Base-by-base conservation (phyloP, 2,113 vertebrate species). In the Thymallus thymallus region DNA sequence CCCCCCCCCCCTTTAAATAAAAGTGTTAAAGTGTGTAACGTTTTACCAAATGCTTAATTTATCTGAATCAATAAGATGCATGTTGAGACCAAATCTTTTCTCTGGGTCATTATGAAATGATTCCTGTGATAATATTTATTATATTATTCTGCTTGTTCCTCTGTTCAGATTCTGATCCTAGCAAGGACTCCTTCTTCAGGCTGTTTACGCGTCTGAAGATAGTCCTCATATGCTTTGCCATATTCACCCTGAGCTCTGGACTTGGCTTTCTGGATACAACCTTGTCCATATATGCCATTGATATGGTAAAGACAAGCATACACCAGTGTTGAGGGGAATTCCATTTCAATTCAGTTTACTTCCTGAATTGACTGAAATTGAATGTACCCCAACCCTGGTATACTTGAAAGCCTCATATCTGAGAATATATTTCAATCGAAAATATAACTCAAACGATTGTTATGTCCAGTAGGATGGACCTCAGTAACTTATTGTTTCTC, bases 211-310 rank as follows among this genome's bases (percentile, higher is more conserved):
- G 92, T 3, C 88, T 89, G 0, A 96, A 97, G 91, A 80, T 98
- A 2, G 3, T 93, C 12, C 16, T 98, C 5, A 88, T 98, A 58
- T 93, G 94, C 85, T 87, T 95, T 13, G 81, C 86, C 63, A 82
- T 96, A 66, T 94, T 94, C 88, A 95, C 95, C 0, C 56, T 96
- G 0, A 98, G 96, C 73, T 84, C 94, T 0, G 94, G 95, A 69
- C 51, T 99, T 41, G 94, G 94, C 46, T 98, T 98, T 89, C 87
- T 98, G 56, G 97, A 98, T 74, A 94, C 96, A 5, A 97, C 94
- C 0, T 89, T 99, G 88, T 97, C 97, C 23, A 88, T 98, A 0
- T 98, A 96, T 87, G 93, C 96, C 32, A 84, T 95, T 24, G 71
- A 95, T 62, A 95, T 89, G 89, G 97, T 98, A 88, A 81, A 60